Base-by-base conservation (phyloP, 2,797 vertebrate species). In the Huso huso region DNA sequence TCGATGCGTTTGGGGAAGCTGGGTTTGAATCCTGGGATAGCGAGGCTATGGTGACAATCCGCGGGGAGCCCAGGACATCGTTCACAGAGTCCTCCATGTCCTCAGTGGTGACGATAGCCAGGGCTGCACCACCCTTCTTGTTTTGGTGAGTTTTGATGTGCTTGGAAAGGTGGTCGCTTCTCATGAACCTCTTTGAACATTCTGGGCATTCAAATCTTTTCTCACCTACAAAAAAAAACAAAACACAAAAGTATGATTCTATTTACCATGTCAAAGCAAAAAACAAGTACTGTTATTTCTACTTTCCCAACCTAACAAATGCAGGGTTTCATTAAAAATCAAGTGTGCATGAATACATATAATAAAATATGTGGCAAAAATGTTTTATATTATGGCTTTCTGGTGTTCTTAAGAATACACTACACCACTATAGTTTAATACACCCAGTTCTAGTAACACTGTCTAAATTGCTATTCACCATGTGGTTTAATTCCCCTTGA, bases 111-210 rank as follows among this genome's bases (percentile, higher is more conserved):
- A 99, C 94, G 84, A 99, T 97, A 77, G 95, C 93, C 81, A 98
- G 89, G 6, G 95, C 92, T 0, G 95, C 91, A 1, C 95, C 93
- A 53, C 93, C 91, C 77, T 98, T 97, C 85, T 99, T 99, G 88
- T 98, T 98, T 89, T 98, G 96, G 80, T 99, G 97, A 10, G 97
- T 99, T 88, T 99, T 99, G 83, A 99, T 95, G 79, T 99, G 97
- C 87, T 99, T 99, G 0, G 96, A 99, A 71, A 99, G 93, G 87
- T 99, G 97, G 83, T 99, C 97, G 68, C 97, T 99, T 72, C 97
- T 88, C 97, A 99, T 99, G 83, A 99, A 99, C 72, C 97, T 91
- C 83, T 99, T 99, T 70, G 94, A 95, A 84, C 97, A 99, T 75
- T 99, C 97, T 0, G 95, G 94, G 74, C 97, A 99, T 87, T 97